Base-by-base conservation (phyloP, 2,888 invertebrate species). In the Azorinus chamasolen region DNA sequence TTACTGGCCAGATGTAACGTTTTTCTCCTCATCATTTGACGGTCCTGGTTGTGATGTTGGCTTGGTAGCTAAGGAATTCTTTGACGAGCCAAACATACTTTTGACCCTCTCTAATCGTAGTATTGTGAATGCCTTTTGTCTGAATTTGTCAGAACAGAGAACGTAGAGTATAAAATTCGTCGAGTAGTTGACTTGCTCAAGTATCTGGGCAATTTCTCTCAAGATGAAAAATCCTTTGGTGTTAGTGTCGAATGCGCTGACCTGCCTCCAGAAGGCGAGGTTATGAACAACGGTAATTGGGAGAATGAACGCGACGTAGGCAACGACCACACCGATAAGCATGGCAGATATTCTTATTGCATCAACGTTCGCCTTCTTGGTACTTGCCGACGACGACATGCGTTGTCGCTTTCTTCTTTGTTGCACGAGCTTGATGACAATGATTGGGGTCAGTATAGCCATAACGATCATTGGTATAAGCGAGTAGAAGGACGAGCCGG, bases 101-200 rank as follows among this genome's bases (percentile, higher is more conserved):
- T 32, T 32, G 32, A 32, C 10, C 32, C 4, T 10, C 5, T 32
- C 10, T 32, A 32, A 10, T 32, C 10, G 4, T 10, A 32, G 32
- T 10, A 32, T 32, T 10, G 4, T 10, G 4, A 10, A 32, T 10
- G 32, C 32, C 32, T 10, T 32, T 32, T 32, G n/a, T 45, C 62
- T n/a, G 58, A 86, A 88, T 24, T 62, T 59, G 18, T 58, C 43
- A 20, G 85, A 83, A 48, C 85, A 80, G 24, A 87, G 48, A 1
- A 87, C 83, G 58, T 88, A 88, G 25, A 88, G 71, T 51, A 87
- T 70, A 69, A 89, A 88, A 66, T 89, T 89, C 45, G 83, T 76
- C 39, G 87, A 79, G 64, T 87, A 87, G 58, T 88, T 89, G 22
- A 86, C 27, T 50, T 84, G 87, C 39, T 89, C 87, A 24, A 87